Base-by-base conservation (phyloP, 2,797 vertebrate species). In the Mormyrops boulengeri region DNA sequence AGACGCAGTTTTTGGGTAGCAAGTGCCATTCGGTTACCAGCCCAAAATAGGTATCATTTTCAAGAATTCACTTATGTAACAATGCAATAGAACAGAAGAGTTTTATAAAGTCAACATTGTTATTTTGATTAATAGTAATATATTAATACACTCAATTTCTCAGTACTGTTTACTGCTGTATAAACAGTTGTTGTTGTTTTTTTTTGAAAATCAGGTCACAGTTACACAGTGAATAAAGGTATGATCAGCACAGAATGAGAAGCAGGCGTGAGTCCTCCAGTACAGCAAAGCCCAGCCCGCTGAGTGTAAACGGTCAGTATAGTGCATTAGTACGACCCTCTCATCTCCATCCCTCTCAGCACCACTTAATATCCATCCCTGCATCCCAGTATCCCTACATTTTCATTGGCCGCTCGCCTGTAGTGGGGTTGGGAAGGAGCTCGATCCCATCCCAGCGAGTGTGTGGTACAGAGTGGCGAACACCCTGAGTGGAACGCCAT, bases 111-210 rank as follows among this genome's bases (percentile, higher is more conserved):
- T 53, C 12, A 55, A 57, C 85, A 53, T 41, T 87, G 22, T 57
- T 38, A 87, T 87, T 87, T 87, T 55, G 85, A 87, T 87, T 87
- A 57, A 87, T 87, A 50, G 47, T 5, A 22, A 53, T 85, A 47
- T 86, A 86, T 86, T 55, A 86, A 86, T 86, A 86, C 14, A 14
- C 49, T 4, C 12, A 3, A 69, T 6, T 34, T 14, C 26, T 30
- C 26, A 34, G 66, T 14, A 17, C 11, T 34, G 66, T 14, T 69
- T 34, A 69, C 12, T 69, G 4, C 12, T 12, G 12, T 69, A 69
- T 69, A 38, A 69, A 30, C 26, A 34, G 62, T 66, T 66, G 62
- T 49, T 30, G 26, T 30, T 30, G 26, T 49, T 52, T 52, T 44
- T 44, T 52, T 52, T 52, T 8, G 50, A 52, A 52, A 52, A 52